phyloP scores from a whole-genome alignment of 2,888 invertebrate genomes.

The Drosophila peninsularis region DNA sequence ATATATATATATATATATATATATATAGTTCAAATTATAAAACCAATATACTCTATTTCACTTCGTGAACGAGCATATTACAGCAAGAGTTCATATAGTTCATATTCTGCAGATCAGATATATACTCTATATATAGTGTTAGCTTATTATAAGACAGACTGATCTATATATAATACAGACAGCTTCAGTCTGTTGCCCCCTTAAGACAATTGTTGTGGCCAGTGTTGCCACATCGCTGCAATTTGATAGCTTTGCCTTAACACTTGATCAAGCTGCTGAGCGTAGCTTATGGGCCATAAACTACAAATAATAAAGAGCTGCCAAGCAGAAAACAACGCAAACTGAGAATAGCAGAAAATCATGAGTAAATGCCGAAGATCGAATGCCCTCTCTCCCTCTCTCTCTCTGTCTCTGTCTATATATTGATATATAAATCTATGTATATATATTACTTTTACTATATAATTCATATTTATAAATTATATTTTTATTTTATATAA shows the following conservation, averaged over 20 bases:
- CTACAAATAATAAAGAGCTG: conserved; percentile 31
- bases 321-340: conserved; percentile 5
- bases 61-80: not conserved
- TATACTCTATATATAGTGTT: not conserved
- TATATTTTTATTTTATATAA: too few species aligned
- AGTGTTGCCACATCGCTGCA: conserved; percentile 33
- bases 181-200: not conserved
- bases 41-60: not conserved
- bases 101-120: not conserved
- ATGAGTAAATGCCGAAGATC: not conserved
- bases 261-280: conserved; percentile 42
- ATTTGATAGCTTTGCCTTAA: conserved; percentile 36
- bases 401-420: too few species aligned
- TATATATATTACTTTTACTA: not conserved
- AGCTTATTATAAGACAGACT: not conserved
- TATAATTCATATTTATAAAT: too few species aligned
- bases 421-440: not conserved
- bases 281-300: conserved; percentile 45
- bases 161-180: not conserved
- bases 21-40: not conserved
- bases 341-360: not conserved
- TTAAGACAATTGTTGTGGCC: conserved; percentile 9
- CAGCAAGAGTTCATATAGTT: not conserved
- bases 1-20: not conserved
- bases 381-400: not conserved